phyloP scores from a whole-genome alignment of 2,113 vertebrate species.

The Petroica traversi region DNA sequence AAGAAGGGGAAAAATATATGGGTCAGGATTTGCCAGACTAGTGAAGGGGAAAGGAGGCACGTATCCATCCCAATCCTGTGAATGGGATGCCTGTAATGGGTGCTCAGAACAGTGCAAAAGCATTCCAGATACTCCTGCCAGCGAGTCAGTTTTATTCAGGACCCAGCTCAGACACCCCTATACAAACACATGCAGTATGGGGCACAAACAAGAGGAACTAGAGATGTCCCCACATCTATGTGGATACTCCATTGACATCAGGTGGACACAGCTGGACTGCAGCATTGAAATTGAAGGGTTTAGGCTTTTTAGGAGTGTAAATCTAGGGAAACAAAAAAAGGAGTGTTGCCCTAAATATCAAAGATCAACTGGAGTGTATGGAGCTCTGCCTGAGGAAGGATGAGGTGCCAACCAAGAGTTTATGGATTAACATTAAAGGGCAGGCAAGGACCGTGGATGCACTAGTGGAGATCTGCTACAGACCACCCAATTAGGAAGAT shows the following conservation, averaged over 20 bases:
- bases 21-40: neutral
- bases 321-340: neutral
- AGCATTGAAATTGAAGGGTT: neutral
- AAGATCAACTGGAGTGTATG: too few relatives aligned
- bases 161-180: neutral
- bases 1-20: neutral
- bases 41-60: neutral
- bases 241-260: neutral
- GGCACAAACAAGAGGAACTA: neutral
- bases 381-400: neutral
- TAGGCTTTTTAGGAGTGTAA: neutral
- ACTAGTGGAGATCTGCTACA: too few relatives aligned
- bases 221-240: fast-evolving
- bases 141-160: neutral
- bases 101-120: neutral
- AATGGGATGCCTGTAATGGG: too few relatives aligned
- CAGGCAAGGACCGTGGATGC: neutral
- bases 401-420: neutral
- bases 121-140: neutral
- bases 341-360: neutral
- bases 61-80: neutral
- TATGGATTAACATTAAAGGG: neutral
- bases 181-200: neutral
- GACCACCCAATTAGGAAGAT: neutral
- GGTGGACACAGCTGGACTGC: neutral